Conservation (phyloP, 1,140 invertebrate genomes). For the Rhopalosiphum maidis region DNA sequence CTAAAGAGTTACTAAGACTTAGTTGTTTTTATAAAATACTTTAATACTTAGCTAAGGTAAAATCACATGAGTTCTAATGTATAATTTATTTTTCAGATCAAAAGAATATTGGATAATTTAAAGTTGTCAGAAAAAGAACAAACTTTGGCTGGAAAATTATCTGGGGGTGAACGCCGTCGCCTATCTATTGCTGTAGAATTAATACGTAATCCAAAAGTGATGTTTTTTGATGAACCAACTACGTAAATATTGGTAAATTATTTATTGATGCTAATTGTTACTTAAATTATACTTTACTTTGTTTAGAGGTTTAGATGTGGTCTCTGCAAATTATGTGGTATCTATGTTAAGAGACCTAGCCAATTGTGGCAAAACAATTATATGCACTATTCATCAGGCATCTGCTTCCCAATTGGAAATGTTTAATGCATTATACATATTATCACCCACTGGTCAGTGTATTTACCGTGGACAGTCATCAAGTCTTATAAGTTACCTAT, state of each 20-base stretch:
- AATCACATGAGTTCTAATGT: neutral
- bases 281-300: neutral
- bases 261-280: neutral
- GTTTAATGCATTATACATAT: conserved; percentile 92
- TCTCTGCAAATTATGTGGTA: conserved; percentile 63
- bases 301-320: conserved; percentile 47
- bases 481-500: conserved; percentile 82
- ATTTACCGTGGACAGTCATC: conserved; percentile 83
- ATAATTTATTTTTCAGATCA: conserved; percentile 54
- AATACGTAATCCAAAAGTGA: conserved; percentile 86
- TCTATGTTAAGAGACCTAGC: conserved; percentile 81
- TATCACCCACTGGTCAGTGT: conserved; percentile 80
- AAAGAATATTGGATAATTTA: conserved; percentile 58
- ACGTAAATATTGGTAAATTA: conserved; percentile 69
- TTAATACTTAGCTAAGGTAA: neutral
- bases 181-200: conserved; percentile 85
- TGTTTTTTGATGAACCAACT: conserved; percentile 94
- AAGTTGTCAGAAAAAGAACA: conserved; percentile 63
- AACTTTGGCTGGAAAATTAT: conserved; percentile 75
- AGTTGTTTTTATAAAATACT: neutral
- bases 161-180: conserved; percentile 87
- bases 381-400: conserved; percentile 97
- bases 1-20: neutral
- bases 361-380: conserved; percentile 84
- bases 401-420: conserved; percentile 93